Percentiles rank a stretch among this genome's conserved stretches.
Conservation (phyloP, 2,113 vertebrate genomes). For the Ochotona princeps region DNA sequence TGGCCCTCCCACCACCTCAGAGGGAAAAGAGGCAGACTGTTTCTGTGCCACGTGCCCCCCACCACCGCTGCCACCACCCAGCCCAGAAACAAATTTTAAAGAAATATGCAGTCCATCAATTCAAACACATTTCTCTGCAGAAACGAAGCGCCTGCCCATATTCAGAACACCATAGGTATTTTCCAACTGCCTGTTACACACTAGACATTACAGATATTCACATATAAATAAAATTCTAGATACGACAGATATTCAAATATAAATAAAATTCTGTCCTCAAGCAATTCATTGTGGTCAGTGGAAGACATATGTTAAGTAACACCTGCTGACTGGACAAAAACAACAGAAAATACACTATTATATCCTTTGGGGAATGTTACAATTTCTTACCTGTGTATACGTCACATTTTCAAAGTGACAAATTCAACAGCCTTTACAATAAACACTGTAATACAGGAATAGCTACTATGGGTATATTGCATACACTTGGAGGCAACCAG, state of each 20-base stretch:
- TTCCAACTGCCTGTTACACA: constrained; percentile 28
- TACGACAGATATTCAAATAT: not conserved
- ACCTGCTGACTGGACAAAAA: constrained; percentile 17
- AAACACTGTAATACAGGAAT: constrained; percentile 17
- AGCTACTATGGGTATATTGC: not conserved
- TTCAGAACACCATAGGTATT: not conserved
- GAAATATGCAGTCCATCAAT: not conserved
- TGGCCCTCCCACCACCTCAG: too few species aligned
- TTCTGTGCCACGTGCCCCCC: too few species aligned
- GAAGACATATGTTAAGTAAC: not conserved
- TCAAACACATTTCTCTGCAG: constrained; percentile 7
- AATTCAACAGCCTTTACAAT: constrained; percentile 36
- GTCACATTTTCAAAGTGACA: constrained; percentile 11
- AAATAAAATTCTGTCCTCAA: constrained; percentile 31
- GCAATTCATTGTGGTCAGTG: not conserved
- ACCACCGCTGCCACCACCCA: too few species aligned
- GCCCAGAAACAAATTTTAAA: too few species aligned
- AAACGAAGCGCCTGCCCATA: not conserved
- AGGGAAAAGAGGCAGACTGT: too few species aligned
- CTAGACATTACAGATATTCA: not conserved
- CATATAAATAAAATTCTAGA: constrained; percentile 19
- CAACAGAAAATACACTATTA: constrained; percentile 41
- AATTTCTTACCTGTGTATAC: not conserved
- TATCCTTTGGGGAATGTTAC: not conserved
- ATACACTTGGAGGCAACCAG: too few species aligned